Base-by-base conservation (phyloP, 2,797 vertebrate genomes). In the Bradypodion ventrale region DNA sequence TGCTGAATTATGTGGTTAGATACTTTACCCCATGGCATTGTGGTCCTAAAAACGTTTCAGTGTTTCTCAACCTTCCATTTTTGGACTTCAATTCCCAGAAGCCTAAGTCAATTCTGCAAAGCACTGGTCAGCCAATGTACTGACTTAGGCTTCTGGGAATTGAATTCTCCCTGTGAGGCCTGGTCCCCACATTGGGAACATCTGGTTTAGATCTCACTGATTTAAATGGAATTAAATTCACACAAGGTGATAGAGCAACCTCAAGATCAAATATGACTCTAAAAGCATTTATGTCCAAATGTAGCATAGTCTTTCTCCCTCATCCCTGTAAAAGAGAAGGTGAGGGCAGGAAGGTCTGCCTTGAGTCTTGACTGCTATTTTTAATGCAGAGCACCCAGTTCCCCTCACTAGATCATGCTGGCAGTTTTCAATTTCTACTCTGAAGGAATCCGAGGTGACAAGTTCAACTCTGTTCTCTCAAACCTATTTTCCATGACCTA, bases 361-460 rank as follows among this genome's bases (percentile, higher is more conserved):
- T 66, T 62, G 46, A 49, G 59, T 42, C 13, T 7, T 12, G 82
- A 60, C 85, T 76, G 79, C 78, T 84, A 68, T 32, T 77, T 32
- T 66, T 75, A 5, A 1, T 46, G 59, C 79, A 79, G 82, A 78
- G 12, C 77, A 78, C 87, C 87, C 75, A 74, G 40, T 88, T 81
- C 73, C 75, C 62, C 78, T 89, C 46, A 12, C 1, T 32, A 60
- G 78, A 86, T 82, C 83, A 85, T 23, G 70, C 92, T 92, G 87
- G 93, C 94, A 88, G 80, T 80, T 89, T 89, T 94, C 89, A 88
- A 75, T 93, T 94, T 93, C 92, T 92, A 94, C 89, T 90, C 95
- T 93, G 96, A 96, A 95, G 92, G 94, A 93, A 96, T 97, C 94
- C 90, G 95, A 96, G 96, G 96, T 97, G 96, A 97, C 95, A 97